These are phyloP conservation scores for Ptychochromis oligacanthus DNA, from an alignment of 2,113 vertebrate genomes.

Conservation along the genomic window DNA sequence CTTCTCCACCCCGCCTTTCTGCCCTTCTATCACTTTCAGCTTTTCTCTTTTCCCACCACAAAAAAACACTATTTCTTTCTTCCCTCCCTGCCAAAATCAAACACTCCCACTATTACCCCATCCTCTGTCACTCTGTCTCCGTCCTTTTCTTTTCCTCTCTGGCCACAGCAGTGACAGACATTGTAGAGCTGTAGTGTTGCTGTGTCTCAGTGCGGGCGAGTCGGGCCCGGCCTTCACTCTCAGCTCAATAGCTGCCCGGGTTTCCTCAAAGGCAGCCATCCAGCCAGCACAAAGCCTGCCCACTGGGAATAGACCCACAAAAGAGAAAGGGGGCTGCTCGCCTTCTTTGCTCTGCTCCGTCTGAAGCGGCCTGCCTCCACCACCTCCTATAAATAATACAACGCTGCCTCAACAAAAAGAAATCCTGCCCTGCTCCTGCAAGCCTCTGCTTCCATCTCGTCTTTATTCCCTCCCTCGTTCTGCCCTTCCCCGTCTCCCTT, in stretches of 20 bases:
- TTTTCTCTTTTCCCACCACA: slow-evolving; percentile 45
- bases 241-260: slow-evolving; percentile 62
- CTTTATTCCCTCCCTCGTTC: neutral
- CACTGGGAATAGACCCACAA: slow-evolving; percentile 75
- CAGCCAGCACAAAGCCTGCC: slow-evolving; percentile 75
- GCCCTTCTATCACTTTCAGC: slow-evolving; percentile 38
- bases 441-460: slow-evolving; percentile 45
- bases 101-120: slow-evolving; percentile 50
- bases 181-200: slow-evolving; percentile 56
- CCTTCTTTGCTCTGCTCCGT: slow-evolving; percentile 54
- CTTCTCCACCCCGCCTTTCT: slow-evolving; percentile 24
- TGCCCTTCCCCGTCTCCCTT: neutral
- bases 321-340: slow-evolving; percentile 64
- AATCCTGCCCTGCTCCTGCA: slow-evolving; percentile 44
- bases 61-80: slow-evolving; percentile 40
- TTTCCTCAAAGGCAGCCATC: slow-evolving; percentile 72
- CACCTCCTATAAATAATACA: slow-evolving; percentile 79
- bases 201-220: slow-evolving; percentile 43
- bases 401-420: slow-evolving; percentile 59
- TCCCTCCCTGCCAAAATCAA: slow-evolving; percentile 57
- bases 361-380: slow-evolving; percentile 70
- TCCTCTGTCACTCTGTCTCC: slow-evolving; percentile 48
- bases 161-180: slow-evolving; percentile 63
- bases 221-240: slow-evolving; percentile 62
- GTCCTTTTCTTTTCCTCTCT: slow-evolving; percentile 46